A percentile compares a stretch with the other conserved stretches of the same genome.
These are phyloP conservation scores for Melanotaenia maccullochi DNA, from an alignment of 2,797 vertebrate genomes.

Conservation along the genomic window DNA sequence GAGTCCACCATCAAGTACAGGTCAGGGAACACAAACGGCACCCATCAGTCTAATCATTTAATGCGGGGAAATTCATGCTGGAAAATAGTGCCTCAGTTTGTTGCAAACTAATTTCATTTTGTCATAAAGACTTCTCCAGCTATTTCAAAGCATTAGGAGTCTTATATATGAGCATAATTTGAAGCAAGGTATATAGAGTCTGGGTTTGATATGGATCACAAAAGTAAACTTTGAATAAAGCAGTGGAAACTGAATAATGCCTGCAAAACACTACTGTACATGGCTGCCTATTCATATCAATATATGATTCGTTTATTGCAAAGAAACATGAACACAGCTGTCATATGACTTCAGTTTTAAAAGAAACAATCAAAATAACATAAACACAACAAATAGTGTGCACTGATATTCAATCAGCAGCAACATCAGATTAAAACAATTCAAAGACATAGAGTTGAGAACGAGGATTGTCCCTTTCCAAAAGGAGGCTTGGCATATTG, in stretches of 20 bases:
- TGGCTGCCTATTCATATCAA: too few species aligned
- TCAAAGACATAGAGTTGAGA: not conserved
- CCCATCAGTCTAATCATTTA: not conserved
- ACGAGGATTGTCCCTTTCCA: not conserved
- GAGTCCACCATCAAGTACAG: not conserved
- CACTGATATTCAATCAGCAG: too few species aligned
- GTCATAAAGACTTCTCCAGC: too few species aligned
- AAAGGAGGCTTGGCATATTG: not conserved
- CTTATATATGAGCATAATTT: not conserved
- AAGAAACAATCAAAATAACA: too few species aligned
- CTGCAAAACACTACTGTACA: not conserved
- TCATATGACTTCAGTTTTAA: too few species aligned
- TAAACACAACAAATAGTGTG: too few species aligned
- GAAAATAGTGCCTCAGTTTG: not conserved
- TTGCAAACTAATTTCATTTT: not conserved
- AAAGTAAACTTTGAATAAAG: not conserved
- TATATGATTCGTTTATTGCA: too few species aligned
- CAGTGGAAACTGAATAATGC: not conserved
- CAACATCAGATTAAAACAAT: not conserved
- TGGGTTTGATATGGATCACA: not conserved
- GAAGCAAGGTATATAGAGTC: not conserved
- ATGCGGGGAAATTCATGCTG: not conserved
- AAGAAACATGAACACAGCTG: too few species aligned
- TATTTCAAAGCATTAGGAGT: not conserved
- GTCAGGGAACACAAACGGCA: not conserved